Conservation (phyloP, 2,113 vertebrate genomes). For the Trochalopteron elliotii region DNA sequence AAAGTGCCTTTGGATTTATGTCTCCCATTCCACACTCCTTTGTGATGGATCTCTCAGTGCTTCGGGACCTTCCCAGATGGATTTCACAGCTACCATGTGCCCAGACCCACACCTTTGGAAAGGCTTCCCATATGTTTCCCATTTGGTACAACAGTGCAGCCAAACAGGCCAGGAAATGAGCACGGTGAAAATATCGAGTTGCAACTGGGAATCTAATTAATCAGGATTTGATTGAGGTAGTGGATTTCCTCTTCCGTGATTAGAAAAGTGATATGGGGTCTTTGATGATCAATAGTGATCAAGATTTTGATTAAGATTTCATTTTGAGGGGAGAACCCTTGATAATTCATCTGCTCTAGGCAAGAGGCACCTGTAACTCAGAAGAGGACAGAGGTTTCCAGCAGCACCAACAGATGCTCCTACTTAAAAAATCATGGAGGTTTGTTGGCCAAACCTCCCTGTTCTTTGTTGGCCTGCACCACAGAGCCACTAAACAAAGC, state of each 20-base stretch:
- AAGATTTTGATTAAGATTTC: neutral
- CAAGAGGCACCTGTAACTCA: neutral
- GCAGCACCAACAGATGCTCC: neutral
- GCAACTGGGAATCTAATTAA: neutral
- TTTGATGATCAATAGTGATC: neutral
- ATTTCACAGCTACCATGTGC: neutral
- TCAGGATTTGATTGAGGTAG: neutral
- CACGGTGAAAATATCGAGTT: neutral
- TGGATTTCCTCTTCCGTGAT: neutral
- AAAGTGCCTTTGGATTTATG: neutral
- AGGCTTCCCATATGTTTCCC: neutral
- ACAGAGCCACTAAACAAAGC: neutral
- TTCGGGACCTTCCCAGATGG: neutral
- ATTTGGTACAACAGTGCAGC: rapidly evolving
- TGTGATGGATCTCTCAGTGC: neutral
- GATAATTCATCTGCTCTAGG: neutral
- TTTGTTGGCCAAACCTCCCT: neutral
- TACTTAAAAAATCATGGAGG: neutral
- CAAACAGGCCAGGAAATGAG: neutral
- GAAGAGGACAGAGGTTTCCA: neutral
- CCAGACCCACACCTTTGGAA: neutral
- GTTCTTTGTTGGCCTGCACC: neutral
- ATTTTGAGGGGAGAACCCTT: neutral
- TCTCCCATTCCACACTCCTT: neutral
- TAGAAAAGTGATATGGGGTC: neutral